phyloP scores from a whole-genome alignment of 1,140 invertebrate species.

The Drosophila auraria region DNA sequence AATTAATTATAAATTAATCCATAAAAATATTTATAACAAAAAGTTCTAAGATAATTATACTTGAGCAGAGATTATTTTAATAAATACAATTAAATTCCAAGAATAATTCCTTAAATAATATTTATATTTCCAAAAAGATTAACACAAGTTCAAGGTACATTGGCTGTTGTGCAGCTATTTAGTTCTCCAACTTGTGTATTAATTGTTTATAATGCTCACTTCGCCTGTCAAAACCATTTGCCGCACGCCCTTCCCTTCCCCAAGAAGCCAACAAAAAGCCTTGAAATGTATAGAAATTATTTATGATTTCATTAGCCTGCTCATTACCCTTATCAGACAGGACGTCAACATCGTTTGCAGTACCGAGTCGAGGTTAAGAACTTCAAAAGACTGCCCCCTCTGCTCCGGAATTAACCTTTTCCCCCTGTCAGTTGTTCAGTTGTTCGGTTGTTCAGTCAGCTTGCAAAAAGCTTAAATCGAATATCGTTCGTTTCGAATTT shows the following conservation, averaged over 20 bases:
- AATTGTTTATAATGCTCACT: slow-evolving; percentile 12
- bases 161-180: not conserved
- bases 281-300: slow-evolving; percentile 28
- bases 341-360: slow-evolving; percentile 15
- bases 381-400: slow-evolving; percentile 23
- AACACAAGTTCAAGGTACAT: not conserved
- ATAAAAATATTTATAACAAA: too few relatives aligned
- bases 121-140: not conserved
- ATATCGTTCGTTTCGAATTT: slow-evolving; percentile 30
- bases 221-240: slow-evolving; percentile 23
- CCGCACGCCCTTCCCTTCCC: not conserved
- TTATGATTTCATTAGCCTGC: slow-evolving; percentile 49
- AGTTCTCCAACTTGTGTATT: slow-evolving; percentile 1
- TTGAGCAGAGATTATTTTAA: too few relatives aligned
- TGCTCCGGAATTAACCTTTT: slow-evolving; percentile 22
- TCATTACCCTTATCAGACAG: slow-evolving; percentile 43
- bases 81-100: too few relatives aligned
- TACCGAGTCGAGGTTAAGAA: slow-evolving; percentile 11
- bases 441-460: not conserved
- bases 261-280: slow-evolving; percentile 6
- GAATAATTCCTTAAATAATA: too few relatives aligned
- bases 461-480: slow-evolving; percentile 23
- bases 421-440: slow-evolving; percentile 12
- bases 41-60: too few relatives aligned
- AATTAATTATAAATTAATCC: too few relatives aligned